A percentile compares a stretch with the other conserved stretches of the same genome.
phyloP scores from a whole-genome alignment of 2,113 vertebrate species.

The Danionella cerebrum region DNA sequence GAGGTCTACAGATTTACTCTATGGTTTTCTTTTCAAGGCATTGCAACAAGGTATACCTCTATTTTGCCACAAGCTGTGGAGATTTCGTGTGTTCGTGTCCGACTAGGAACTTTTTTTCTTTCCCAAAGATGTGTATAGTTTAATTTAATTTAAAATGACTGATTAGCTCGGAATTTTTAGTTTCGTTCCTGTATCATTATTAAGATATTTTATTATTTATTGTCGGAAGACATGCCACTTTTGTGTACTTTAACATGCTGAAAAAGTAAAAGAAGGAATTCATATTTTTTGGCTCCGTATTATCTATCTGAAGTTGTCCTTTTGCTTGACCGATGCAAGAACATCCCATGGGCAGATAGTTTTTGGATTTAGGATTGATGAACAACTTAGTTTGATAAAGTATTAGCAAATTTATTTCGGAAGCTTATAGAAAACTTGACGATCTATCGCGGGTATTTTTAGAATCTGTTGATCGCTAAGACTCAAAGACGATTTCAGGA shows the following conservation, averaged over 20 bases:
- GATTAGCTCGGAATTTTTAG: conserved; percentile 61
- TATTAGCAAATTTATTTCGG: too few species aligned
- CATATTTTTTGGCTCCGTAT: conserved; percentile 77
- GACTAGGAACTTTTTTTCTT: conserved; percentile 69
- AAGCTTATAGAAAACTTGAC: too few species aligned
- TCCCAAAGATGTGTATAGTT: conserved; percentile 96
- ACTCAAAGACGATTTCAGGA: too few species aligned
- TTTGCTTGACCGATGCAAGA: conserved; percentile 72
- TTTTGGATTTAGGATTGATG: too few species aligned
- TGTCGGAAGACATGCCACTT: conserved; percentile 93
- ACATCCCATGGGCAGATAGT: conserved; percentile 79
- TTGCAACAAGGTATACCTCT: conserved; percentile 99
- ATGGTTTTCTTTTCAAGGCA: conserved; percentile 76
- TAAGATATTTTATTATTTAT: conserved; percentile 99
- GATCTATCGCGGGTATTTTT: too few species aligned
- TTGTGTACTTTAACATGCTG: conserved; percentile 92
- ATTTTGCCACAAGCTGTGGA: conserved; percentile 85
- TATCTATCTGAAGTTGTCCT: conserved; percentile 72
- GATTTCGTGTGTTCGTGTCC: conserved; percentile 82
- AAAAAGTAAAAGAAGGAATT: conserved; percentile 84
- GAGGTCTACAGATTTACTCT: conserved; percentile 49
- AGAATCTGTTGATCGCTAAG: too few species aligned
- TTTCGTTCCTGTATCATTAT: conserved; percentile 90
- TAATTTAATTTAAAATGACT: conserved; percentile 80
- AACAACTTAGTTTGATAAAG: too few species aligned